These are phyloP conservation scores for Rotaria macrura DNA, from an alignment of 2,888 invertebrate species.

Conservation along the genomic window DNA sequence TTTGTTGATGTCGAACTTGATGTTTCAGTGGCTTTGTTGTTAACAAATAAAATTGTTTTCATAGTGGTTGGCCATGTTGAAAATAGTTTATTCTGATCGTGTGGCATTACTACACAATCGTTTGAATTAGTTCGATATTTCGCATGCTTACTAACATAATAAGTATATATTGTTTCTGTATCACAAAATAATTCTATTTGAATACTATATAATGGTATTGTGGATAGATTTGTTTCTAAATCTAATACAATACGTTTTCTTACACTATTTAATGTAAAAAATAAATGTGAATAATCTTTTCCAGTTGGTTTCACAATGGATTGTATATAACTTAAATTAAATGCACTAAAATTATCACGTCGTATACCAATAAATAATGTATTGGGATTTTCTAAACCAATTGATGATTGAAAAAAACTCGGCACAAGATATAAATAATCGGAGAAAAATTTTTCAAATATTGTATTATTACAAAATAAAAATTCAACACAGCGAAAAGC, in stretches of 20 bases:
- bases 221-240: background rate
- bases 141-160: background rate
- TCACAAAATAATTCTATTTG: background rate
- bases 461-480: background rate
- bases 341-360: background rate
- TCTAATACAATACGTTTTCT: background rate
- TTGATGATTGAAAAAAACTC: background rate
- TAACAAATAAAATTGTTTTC: too few relatives aligned
- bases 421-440: background rate
- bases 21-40: too few relatives aligned
- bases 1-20: background rate
- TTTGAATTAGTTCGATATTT: background rate
- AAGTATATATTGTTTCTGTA: background rate
- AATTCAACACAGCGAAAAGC: background rate
- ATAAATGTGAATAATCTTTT: background rate
- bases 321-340: background rate
- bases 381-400: background rate
- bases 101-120: background rate
- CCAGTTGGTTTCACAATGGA: background rate
- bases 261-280: background rate
- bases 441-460: background rate
- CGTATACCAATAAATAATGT: background rate
- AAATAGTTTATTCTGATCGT: too few relatives aligned
- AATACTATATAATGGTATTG: background rate
- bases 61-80: too few relatives aligned